phyloP scores from a whole-genome alignment of 2,113 vertebrate genomes.

The Hyaena hyaena region DNA sequence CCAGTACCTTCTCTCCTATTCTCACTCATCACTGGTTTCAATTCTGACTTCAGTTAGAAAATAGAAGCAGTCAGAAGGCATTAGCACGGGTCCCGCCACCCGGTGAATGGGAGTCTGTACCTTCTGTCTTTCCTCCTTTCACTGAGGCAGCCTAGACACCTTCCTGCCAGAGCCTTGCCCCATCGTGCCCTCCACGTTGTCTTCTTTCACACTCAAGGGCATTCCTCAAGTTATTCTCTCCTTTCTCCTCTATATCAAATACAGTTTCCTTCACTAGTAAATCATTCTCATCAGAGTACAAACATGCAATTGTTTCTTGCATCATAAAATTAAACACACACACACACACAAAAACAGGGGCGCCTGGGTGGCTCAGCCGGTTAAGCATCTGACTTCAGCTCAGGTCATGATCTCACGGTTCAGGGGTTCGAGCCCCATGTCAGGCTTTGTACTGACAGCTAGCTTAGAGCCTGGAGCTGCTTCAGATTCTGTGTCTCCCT shows the following conservation, averaged over 20 bases:
- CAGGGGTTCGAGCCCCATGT: too few relatives aligned
- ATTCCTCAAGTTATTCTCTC: too few relatives aligned
- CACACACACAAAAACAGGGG: too few relatives aligned
- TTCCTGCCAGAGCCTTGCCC: too few relatives aligned
- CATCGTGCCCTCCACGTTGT: not conserved
- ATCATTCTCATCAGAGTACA: not conserved
- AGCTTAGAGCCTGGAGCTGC: too few relatives aligned
- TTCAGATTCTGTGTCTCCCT: too few relatives aligned
- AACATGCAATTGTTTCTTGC: not conserved
- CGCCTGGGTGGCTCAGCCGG: too few relatives aligned
- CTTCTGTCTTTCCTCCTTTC: not conserved
- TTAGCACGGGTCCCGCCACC: too few relatives aligned
- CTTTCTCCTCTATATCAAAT: not conserved
- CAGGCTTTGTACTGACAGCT: too few relatives aligned
- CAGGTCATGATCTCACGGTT: too few relatives aligned
- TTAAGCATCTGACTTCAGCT: too few relatives aligned
- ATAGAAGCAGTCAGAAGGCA: not conserved
- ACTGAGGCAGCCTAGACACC: fast-evolving
- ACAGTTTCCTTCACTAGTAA: not conserved
- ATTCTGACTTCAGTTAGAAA: not conserved
- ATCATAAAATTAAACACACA: not conserved
- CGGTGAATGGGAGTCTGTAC: fast-evolving
- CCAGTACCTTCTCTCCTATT: not conserved
- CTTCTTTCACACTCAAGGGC: not conserved
- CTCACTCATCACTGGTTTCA: not conserved